Percentiles rank a stretch among this genome's conserved stretches.
Evolutionary conservation across 2,888 invertebrate species (phyloP).

Genomic region (Lamellibrachia columna): DNA sequence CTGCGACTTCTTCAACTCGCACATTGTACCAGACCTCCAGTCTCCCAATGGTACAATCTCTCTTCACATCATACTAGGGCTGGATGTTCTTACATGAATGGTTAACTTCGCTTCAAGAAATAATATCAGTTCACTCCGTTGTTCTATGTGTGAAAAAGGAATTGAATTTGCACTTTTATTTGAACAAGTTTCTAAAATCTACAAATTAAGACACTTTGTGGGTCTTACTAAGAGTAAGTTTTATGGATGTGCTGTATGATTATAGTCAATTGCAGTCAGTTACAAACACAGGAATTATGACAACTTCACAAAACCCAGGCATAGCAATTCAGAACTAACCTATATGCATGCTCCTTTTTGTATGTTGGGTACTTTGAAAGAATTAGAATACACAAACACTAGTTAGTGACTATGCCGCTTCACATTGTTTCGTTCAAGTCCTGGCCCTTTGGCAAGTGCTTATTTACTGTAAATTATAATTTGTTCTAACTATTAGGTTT

Average conservation of each 20-base stretch:
- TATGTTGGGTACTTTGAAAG: neutral
- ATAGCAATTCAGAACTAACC: neutral
- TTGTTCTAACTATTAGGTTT: neutral
- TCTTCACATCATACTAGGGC: neutral
- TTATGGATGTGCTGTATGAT: neutral
- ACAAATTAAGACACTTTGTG: neutral
- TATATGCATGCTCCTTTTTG: neutral
- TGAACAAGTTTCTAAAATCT: neutral
- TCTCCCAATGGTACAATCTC: constrained; percentile 69
- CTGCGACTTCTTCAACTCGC: constrained; percentile 85
- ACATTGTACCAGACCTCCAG: constrained; percentile 87
- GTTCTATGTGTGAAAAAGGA: neutral
- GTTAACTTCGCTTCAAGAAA: neutral
- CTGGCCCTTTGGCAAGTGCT: neutral
- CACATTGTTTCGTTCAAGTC: neutral
- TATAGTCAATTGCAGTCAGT: neutral
- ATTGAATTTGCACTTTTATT: neutral
- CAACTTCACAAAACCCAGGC: neutral
- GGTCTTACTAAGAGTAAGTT: neutral
- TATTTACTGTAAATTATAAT: neutral
- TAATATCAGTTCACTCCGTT: neutral
- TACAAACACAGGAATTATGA: neutral
- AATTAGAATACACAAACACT: neutral
- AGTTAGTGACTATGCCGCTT: neutral
- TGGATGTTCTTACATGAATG: neutral